Conservation (phyloP, 1,140 invertebrate species). For the Hylaeus volcanicus region DNA sequence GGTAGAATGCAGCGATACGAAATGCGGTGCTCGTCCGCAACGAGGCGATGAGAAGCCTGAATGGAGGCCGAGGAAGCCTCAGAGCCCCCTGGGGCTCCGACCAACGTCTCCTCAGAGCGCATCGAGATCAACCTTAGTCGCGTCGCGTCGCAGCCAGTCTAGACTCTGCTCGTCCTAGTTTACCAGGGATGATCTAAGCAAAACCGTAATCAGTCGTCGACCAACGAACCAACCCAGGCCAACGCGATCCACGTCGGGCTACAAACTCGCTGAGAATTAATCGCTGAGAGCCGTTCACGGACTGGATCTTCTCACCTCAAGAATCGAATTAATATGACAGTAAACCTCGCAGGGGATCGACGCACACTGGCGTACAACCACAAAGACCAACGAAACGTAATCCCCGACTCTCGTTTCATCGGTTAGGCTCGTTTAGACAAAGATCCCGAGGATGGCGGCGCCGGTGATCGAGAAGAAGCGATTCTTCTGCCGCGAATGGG, state of each 20-base stretch:
- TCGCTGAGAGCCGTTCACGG: too few relatives aligned
- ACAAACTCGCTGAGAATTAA: neutral
- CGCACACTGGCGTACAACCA: neutral
- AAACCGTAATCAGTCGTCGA: neutral
- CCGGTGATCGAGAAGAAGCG: constrained; percentile 83
- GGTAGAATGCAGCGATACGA: constrained; percentile 69
- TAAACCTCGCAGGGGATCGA: neutral
- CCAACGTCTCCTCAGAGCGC: constrained; percentile 65
- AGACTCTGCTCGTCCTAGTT: neutral
- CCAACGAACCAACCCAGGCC: neutral
- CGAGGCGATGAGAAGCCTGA: constrained; percentile 77
- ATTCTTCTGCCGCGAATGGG: constrained; percentile 95
- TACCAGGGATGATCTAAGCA: too few relatives aligned
- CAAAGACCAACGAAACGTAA: constrained; percentile 10
- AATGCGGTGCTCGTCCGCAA: constrained; percentile 60
- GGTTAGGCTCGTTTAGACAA: neutral
- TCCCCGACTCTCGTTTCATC: neutral
- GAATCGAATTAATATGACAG: constrained; percentile 22
- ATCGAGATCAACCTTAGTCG: constrained; percentile 44
- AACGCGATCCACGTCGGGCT: neutral
- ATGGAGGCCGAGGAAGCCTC: constrained; percentile 79
- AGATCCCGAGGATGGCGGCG: constrained; percentile 72
- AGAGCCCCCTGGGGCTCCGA: constrained; percentile 78
- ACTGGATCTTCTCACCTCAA: neutral
- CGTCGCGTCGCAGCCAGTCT: constrained; percentile 40